A percentile compares a stretch with the other conserved stretches of the same genome.
These are phyloP conservation scores for Echiichthys vipera DNA, from an alignment of 2,797 vertebrate species.

Conservation along the genomic window DNA sequence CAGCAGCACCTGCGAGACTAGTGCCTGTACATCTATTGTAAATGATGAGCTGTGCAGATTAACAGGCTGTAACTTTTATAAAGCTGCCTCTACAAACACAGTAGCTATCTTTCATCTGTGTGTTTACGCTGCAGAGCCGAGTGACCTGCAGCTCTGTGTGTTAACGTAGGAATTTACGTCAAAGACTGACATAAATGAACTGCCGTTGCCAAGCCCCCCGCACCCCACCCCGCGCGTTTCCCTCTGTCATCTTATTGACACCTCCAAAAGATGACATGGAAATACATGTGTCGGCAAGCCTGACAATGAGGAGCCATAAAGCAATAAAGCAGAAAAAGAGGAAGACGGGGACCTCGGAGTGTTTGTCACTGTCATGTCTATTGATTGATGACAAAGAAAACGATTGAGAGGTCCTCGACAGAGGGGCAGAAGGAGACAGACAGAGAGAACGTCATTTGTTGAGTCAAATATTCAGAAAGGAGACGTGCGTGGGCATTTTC, in stretches of 20 bases:
- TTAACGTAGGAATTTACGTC: slow-evolving; percentile 59
- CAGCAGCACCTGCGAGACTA: slow-evolving; percentile 11
- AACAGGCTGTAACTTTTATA: slow-evolving; percentile 19
- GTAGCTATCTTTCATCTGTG: slow-evolving; percentile 49
- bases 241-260: slow-evolving; percentile 73
- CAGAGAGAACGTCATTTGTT: slow-evolving; percentile 83
- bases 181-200: slow-evolving; percentile 77
- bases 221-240: slow-evolving; percentile 22
- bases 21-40: slow-evolving; percentile 8
- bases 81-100: background rate
- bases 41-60: slow-evolving; percentile 34
- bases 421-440: slow-evolving; percentile 57
- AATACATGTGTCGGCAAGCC: slow-evolving; percentile 81
- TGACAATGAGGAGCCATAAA: slow-evolving; percentile 73
- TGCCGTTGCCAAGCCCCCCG: slow-evolving; percentile 45
- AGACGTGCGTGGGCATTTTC: slow-evolving; percentile 89
- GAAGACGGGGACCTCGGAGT: slow-evolving; percentile 57
- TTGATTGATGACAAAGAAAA: slow-evolving; percentile 76
- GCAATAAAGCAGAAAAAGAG: slow-evolving; percentile 57
- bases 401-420: slow-evolving; percentile 66
- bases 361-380: slow-evolving; percentile 76
- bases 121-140: slow-evolving; percentile 19
- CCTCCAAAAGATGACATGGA: slow-evolving; percentile 72
- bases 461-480: slow-evolving; percentile 91
- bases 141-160: slow-evolving; percentile 37